A percentile compares a stretch with the other conserved stretches of the same genome.
These are phyloP conservation scores for Eulemur rubriventer DNA, from an alignment of 2,797 vertebrate genomes.

Conservation along the genomic window DNA sequence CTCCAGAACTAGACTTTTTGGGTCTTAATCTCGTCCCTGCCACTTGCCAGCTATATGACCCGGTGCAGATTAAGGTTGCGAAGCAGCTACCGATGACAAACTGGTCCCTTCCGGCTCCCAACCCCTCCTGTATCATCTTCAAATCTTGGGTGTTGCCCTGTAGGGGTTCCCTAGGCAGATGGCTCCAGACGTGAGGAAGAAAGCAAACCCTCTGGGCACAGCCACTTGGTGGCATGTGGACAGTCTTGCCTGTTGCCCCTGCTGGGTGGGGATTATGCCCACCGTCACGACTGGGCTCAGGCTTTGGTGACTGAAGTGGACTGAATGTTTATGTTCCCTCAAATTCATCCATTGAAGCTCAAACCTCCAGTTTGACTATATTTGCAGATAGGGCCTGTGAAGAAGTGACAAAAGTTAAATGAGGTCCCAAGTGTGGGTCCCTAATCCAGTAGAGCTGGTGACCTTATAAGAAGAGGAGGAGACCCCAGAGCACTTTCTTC, in stretches of 20 bases:
- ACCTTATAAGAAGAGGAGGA: not conserved
- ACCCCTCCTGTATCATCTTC: not conserved
- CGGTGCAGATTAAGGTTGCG: not conserved
- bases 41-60: not conserved
- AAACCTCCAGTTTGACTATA: not conserved
- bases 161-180: not conserved
- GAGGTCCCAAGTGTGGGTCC: not conserved
- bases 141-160: not conserved
- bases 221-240: too few species aligned
- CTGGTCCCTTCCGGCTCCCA: not conserved
- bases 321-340: not conserved
- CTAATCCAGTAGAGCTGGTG: not conserved
- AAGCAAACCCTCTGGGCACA: not conserved
- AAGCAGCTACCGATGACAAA: not conserved
- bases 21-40: not conserved
- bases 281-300: not conserved
- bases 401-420: not conserved
- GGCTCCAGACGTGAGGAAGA: too few species aligned
- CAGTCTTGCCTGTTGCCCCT: not conserved
- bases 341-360: not conserved
- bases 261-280: fast-evolving
- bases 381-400: not conserved
- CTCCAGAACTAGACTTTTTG: not conserved
- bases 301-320: not conserved
- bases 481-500: not conserved